Conservation (phyloP, 2,888 invertebrate genomes). For the Eupithecia abbreviata region DNA sequence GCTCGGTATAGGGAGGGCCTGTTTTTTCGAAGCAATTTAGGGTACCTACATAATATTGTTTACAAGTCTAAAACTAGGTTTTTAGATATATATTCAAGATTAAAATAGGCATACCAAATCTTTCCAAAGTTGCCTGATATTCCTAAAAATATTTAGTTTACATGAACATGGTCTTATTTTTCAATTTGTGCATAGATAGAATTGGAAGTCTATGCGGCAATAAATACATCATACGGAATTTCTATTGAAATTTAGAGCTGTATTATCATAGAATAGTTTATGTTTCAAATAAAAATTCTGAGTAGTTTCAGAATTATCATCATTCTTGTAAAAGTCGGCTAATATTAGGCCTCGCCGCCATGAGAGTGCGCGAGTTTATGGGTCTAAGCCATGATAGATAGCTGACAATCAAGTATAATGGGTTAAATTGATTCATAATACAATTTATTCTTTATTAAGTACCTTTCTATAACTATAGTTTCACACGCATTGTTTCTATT, state of each 20-base stretch:
- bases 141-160: neutral
- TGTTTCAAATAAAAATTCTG: slow-evolving; percentile 2
- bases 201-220: neutral
- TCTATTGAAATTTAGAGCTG: slow-evolving; percentile 5
- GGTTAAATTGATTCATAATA: neutral
- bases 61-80: slow-evolving; percentile 11
- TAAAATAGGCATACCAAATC: neutral
- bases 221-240: neutral
- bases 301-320: slow-evolving; percentile 5
- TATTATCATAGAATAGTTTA: slow-evolving; percentile 9
- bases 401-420: slow-evolving; percentile 1
- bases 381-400: neutral
- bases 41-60: neutral
- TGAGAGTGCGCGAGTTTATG: slow-evolving; percentile 10
- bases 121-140: neutral
- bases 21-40: too few species aligned
- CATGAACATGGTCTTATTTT: neutral
- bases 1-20: too few species aligned
- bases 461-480: too few species aligned
- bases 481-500: too few species aligned
- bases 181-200: neutral
- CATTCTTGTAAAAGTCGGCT: slow-evolving; percentile 7
- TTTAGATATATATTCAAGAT: slow-evolving; percentile 11
- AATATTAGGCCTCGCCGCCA: slow-evolving; percentile 10
- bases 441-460: too few species aligned